Evolutionary conservation across 2,113 vertebrate genomes (phyloP).

Genomic region (Campylomormyrus numenius): DNA sequence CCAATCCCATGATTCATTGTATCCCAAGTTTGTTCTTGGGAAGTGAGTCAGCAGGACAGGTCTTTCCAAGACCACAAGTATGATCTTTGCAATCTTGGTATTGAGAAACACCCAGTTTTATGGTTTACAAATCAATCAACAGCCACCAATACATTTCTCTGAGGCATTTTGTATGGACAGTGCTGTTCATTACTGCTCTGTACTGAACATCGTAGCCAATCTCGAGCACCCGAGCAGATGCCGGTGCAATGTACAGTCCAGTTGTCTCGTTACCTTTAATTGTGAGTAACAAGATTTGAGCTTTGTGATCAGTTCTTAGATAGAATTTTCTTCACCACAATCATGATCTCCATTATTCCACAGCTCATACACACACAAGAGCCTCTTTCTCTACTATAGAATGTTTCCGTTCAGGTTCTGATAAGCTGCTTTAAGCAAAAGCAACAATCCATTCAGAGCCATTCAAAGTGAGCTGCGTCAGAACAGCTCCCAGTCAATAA

Average conservation of each 20-base stretch:
- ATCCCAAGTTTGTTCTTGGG: not conserved
- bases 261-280: not conserved
- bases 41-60: not conserved
- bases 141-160: conserved; percentile 12
- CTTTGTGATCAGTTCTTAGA: not conserved
- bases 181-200: not conserved
- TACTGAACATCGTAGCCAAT: not conserved
- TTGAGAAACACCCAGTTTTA: not conserved
- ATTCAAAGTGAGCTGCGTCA: conserved; percentile 14
- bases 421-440: conserved; percentile 13
- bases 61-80: not conserved
- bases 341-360: not conserved
- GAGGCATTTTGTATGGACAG: conserved; percentile 15
- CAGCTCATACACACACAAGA: not conserved
- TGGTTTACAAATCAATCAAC: not conserved
- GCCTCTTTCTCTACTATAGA: conserved; percentile 17
- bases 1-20: not conserved
- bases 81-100: not conserved
- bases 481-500: conserved; percentile 26
- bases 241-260: not conserved
- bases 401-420: conserved; percentile 20
- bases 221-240: not conserved
- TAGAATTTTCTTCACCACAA: not conserved
- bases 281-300: not conserved
- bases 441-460: conserved; percentile 12